phyloP scores from a whole-genome alignment of 1,140 invertebrate genomes.

The Cheumatopsyche charites region DNA sequence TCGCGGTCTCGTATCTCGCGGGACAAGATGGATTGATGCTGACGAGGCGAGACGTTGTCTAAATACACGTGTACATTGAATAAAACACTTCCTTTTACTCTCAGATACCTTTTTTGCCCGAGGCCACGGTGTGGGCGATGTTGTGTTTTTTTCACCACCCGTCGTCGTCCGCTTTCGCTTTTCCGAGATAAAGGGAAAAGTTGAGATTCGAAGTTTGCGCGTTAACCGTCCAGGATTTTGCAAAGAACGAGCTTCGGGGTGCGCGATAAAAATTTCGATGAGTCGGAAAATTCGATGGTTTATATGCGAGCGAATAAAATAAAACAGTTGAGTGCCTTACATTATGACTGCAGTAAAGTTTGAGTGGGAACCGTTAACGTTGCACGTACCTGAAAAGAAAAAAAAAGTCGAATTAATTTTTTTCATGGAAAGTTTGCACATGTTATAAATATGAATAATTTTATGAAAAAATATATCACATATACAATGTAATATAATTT shows the following conservation, averaged over 20 bases:
- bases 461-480: too few species aligned
- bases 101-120: not conserved
- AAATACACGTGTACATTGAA: slow-evolving; percentile 8
- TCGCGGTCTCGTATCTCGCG: slow-evolving; percentile 5
- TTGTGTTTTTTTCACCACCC: not conserved
- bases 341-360: too few species aligned
- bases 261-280: too few species aligned
- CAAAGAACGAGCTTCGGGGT: too few species aligned
- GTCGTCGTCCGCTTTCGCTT: too few species aligned
- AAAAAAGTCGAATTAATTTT: not conserved
- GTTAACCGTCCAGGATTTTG: not conserved
- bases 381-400: slow-evolving; percentile 4
- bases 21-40: slow-evolving; percentile 25
- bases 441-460: too few species aligned
- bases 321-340: too few species aligned
- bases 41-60: slow-evolving; percentile 21
- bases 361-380: too few species aligned
- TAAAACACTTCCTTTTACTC: slow-evolving; percentile 8
- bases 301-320: too few species aligned
- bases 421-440: too few species aligned
- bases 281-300: too few species aligned
- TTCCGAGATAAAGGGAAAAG: not conserved
- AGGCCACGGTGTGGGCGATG: not conserved
- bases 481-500: too few species aligned
- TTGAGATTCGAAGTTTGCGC: slow-evolving; percentile 1